Conservation (phyloP, 1,140 invertebrate genomes). For the Xylocopa sonorina region DNA sequence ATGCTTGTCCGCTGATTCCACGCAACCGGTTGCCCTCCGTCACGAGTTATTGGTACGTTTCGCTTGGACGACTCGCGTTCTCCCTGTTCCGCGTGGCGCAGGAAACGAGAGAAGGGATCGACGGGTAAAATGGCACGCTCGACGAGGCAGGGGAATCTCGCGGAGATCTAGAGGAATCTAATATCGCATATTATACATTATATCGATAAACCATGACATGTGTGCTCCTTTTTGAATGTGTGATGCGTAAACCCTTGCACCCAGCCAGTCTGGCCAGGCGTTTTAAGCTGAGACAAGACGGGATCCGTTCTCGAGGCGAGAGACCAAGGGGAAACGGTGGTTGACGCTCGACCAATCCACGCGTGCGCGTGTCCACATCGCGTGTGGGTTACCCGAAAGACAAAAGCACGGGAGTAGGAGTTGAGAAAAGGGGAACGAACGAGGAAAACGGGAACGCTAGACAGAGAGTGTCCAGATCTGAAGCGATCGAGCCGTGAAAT, state of each 20-base stretch:
- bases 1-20: not conserved
- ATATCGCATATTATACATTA: constrained; percentile 46
- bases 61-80: not conserved
- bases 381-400: not conserved
- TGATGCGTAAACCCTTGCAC: constrained; percentile 53
- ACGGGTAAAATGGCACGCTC: constrained; percentile 38
- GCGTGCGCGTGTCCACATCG: not conserved
- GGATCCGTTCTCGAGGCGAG: not conserved
- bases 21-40: not conserved
- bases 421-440: not conserved
- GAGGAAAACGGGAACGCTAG: not conserved
- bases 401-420: too few relatives aligned
- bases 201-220: constrained; percentile 56
- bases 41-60: not conserved
- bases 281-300: not conserved
- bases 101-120: not conserved
- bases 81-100: not conserved
- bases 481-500: not conserved
- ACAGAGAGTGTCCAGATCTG: not conserved
- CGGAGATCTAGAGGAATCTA: not conserved
- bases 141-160: constrained; percentile 38
- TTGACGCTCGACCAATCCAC: not conserved
- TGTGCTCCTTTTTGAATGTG: constrained; percentile 56
- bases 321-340: not conserved
- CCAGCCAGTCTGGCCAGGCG: constrained; percentile 33